Percentiles rank a stretch among this genome's conserved stretches.
These are phyloP conservation scores for Oxyscelio sp. DNA, from an alignment of 2,888 invertebrate species.

Conservation along the genomic window DNA sequence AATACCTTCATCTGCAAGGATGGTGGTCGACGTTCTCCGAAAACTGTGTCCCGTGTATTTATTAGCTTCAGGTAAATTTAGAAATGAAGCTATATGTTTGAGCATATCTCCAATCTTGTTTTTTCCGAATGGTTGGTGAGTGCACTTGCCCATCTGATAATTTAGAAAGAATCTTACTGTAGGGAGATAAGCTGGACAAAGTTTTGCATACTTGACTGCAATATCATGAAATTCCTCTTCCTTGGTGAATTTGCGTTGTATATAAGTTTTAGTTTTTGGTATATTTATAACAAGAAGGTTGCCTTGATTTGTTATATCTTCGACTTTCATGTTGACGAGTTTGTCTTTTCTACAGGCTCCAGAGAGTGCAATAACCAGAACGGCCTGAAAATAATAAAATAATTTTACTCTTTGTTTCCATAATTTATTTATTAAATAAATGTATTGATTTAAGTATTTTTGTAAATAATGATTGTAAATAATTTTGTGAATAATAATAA, in stretches of 20 bases:
- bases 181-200: slow-evolving; percentile 9
- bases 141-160: slow-evolving; percentile 73
- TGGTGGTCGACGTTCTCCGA: too few relatives aligned
- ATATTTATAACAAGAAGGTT: slow-evolving; percentile 42
- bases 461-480: slow-evolving; percentile 3
- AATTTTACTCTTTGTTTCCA: background rate
- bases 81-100: slow-evolving; percentile 55
- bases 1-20: slow-evolving; percentile 29
- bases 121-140: slow-evolving; percentile 56
- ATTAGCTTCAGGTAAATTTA: slow-evolving; percentile 26
- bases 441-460: background rate
- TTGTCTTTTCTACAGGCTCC: slow-evolving; percentile 32
- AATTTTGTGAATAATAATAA: slow-evolving; percentile 3
- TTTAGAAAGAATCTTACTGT: slow-evolving; percentile 37
- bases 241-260: slow-evolving; percentile 25
- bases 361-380: slow-evolving; percentile 19
- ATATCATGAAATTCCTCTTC: slow-evolving; percentile 17
- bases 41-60: slow-evolving; percentile 38
- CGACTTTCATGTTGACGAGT: slow-evolving; percentile 34
- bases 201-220: slow-evolving; percentile 21
- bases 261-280: slow-evolving; percentile 39
- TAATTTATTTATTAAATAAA: background rate
- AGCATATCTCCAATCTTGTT: slow-evolving; percentile 68
- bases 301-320: slow-evolving; percentile 38
- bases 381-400: slow-evolving; percentile 13